Evolutionary conservation across 2,113 vertebrate genomes (phyloP), one percentile per base, ranked within the genome.

Genomic region (Pterocles orientalis): DNA sequence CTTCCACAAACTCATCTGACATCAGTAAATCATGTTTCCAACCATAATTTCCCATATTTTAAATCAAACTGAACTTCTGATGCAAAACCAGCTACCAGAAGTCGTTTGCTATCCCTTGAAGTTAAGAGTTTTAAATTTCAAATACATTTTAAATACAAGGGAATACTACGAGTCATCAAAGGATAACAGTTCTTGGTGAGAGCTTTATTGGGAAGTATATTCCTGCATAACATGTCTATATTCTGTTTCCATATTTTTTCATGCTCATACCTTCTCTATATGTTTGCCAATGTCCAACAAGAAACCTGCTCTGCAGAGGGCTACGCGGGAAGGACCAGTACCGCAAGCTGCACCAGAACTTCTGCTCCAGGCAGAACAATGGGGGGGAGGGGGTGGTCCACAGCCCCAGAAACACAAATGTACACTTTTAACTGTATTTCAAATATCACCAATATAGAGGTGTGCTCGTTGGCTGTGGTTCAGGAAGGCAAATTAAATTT

Each of bases 311-410:
- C 3, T 25, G 20, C 28, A 76, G n/a, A 73, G 26, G 11, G 16
- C 54, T 78, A 28, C 14, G 24, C 3, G 5, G 39, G 15, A 64
- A 90, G 39, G 47, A 79, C 6, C 6, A n/a, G 18, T 7, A 24
- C n/a, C 6, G 20, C 0, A 2, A 86, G 23, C 26, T 47, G 47
- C 48, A 56, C 0, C 1, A 61, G 24, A 73, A 36, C 18, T 20
- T 34, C 6, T 53, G 50, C 45, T 88, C 29, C 54, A 64, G 45
- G 23, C 12, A 62, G 34, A 81, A 75, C 14, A 45, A 31, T 0
- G 13, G 43, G 18, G 23, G 10, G 25, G 19, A 18, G 6, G 4
- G 47, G 26, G 51, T 28, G 28, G 26, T 20, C 31, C 48, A 51
- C 43, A 76, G 71, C 14, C 43, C 14, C 50, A 56, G 0, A 21